Conservation (phyloP, 2,113 vertebrate species). For the mouse (Mus musculus) region DNA sequence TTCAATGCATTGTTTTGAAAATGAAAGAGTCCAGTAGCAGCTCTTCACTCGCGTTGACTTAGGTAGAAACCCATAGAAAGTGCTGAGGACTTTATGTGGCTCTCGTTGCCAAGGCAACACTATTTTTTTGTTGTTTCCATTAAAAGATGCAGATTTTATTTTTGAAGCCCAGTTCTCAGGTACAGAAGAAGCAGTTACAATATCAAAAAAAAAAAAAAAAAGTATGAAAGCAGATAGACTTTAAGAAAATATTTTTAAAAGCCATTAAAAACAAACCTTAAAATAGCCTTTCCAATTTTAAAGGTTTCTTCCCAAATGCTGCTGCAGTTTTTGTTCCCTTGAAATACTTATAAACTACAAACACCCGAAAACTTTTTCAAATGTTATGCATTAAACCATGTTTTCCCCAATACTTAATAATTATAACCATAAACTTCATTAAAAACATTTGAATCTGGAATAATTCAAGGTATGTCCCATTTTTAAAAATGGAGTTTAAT, state of each 20-base stretch:
- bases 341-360: conserved; percentile 35
- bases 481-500: conserved; percentile 12
- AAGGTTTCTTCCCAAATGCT: conserved; percentile 26
- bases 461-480: not conserved
- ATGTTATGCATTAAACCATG: not conserved
- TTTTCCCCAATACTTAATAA: not conserved
- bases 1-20: conserved; percentile 34
- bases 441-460: not conserved
- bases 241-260: not conserved
- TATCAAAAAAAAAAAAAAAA: conserved; percentile 18
- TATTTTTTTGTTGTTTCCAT: conserved; percentile 78
- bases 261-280: not conserved
- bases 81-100: conserved; percentile 69
- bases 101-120: conserved; percentile 83
- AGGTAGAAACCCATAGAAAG: conserved; percentile 60
- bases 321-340: not conserved
- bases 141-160: conserved; percentile 77
- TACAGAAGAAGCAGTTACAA: conserved; percentile 62
- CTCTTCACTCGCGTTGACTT: conserved; percentile 2
- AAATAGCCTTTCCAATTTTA: not conserved
- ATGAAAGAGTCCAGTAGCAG: conserved; percentile 59
- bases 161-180: conserved; percentile 76
- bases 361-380: not conserved
- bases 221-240: conserved; percentile 58
- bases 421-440: not conserved